A percentile compares a stretch with the other conserved stretches of the same genome.
Evolutionary conservation across 1,140 invertebrate species (phyloP).

Genomic region (Mamestra configurata): DNA sequence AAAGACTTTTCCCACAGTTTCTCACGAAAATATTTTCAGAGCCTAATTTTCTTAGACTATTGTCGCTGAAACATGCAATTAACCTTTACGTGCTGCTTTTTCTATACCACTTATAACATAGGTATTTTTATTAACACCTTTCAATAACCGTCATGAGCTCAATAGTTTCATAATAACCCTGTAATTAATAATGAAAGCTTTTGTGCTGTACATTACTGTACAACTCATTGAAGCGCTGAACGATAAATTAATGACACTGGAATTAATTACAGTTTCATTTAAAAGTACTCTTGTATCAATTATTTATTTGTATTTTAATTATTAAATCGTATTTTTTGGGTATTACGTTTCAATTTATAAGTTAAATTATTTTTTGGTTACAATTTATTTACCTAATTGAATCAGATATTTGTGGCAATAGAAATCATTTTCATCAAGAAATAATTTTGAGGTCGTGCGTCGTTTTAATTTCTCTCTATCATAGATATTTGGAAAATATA

Average conservation of each 20-base stretch:
- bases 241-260: background rate
- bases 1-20: conserved; percentile 1
- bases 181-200: conserved; percentile 10
- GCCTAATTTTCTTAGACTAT: background rate
- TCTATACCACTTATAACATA: background rate
- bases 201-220: background rate
- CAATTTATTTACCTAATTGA: too few relatives aligned
- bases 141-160: background rate
- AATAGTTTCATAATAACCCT: background rate
- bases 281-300: background rate
- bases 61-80: background rate
- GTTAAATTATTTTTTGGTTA: background rate
- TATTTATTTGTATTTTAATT: background rate
- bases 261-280: background rate
- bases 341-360: background rate
- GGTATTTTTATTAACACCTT: background rate
- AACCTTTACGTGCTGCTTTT: background rate
- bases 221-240: background rate
- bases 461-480: too few relatives aligned
- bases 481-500: too few relatives aligned
- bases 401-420: too few relatives aligned
- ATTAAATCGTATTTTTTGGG: background rate
- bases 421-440: too few relatives aligned
- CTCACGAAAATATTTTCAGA: too few relatives aligned
- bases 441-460: too few relatives aligned